Base-by-base conservation (phyloP, 2,888 invertebrate species). In the Pherbina coryleti region DNA sequence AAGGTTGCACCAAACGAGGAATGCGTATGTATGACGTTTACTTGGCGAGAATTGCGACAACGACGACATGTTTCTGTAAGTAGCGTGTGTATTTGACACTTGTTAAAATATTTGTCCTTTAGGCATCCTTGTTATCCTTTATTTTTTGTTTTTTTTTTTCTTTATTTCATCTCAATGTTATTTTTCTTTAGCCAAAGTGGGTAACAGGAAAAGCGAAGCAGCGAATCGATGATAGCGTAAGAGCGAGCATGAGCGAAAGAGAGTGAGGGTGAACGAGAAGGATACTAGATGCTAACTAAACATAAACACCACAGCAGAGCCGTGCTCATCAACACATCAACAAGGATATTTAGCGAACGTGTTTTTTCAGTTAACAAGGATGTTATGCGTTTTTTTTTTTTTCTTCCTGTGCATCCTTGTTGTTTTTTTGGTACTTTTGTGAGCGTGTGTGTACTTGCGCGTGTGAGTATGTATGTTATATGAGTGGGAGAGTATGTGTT, bases 51-150 rank as follows among this genome's bases (percentile, higher is more conserved):
- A 76, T 28, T 49, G 44, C 53, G 66, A 74, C 57, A 69, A 64
- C 28, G 60, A 44, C 37, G 60, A 69, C 69, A 44, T 69, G 70
- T 72, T 64, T 25, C 31, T 73, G 55, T 87, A 88, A 89, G 88
- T 87, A 89, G 88, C 89, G 89, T 90, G 90, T 90, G 89, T 87
- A 88, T 89, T 87, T 90, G 90, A 89, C 90, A 90, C 89, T 90
- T 90, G 89, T 89, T 89, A 89, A 88, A 90, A 90, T 90, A 90
- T 90, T 89, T 89, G 87, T 87, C 83, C 85, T 85, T 84, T 82
- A 83, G 81, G 82, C 82, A 84, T 81, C 82, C 81, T 82, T 81
- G 81, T 83, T 82, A 82, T 82, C 82, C 82, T 80, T 82, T 82
- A 72, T 72, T 72, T 70, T 72, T 44, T 53, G 37, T 44, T 62